Conservation (phyloP, 2,113 vertebrate species). For the human (Homo sapiens) region DNA sequence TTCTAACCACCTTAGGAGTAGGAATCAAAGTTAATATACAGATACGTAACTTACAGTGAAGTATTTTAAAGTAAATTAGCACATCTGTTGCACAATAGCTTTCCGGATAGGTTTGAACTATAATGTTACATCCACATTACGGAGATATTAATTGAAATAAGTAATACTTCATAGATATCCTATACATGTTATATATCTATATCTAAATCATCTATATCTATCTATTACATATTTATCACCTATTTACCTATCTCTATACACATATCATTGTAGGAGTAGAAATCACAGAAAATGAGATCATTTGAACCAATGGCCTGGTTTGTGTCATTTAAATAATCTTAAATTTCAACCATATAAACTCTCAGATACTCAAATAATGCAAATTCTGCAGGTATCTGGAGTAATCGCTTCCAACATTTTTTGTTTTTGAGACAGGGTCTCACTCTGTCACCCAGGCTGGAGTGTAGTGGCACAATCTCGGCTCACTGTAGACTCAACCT, state of each 20-base stretch:
- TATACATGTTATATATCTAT: background rate
- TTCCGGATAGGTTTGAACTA: background rate
- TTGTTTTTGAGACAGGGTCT: no score
- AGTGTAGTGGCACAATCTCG: no score
- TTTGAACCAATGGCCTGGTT: background rate
- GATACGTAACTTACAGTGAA: background rate
- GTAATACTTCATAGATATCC: background rate
- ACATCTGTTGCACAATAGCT: background rate
- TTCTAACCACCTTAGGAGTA: background rate
- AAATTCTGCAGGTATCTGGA: background rate
- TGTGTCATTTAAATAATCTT: background rate
- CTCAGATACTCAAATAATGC: background rate
- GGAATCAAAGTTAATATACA: background rate
- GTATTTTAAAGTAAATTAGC: constrained; percentile 11
- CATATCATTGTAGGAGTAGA: background rate
- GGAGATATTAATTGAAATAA: background rate
- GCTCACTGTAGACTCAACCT: no score
- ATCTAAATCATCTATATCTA: background rate
- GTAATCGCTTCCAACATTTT: background rate
- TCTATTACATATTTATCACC: background rate
- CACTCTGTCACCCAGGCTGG: no score
- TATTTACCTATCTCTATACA: background rate
- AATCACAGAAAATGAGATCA: constrained; percentile 18
- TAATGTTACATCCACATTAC: background rate
- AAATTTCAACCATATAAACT: background rate